Base-by-base conservation (phyloP, 2,113 vertebrate species). In the Machaerirhynchus nigripectus region DNA sequence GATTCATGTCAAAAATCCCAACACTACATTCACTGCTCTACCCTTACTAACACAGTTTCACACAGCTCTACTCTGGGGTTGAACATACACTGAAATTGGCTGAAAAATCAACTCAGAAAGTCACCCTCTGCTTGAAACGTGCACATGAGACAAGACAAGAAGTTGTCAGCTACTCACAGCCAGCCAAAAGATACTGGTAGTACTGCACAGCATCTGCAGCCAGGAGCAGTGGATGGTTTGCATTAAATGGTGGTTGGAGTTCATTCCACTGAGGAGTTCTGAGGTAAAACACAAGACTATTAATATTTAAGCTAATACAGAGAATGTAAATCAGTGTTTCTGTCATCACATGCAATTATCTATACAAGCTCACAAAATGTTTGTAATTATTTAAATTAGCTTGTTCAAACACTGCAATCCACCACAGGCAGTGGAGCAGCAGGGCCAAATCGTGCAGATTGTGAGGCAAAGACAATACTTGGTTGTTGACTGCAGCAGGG, bases 241-340 rank as follows among this genome's bases (percentile, higher is more conserved):
- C 98, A 97, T 98, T 99, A 98, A 99, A 99, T 56, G 99, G 99
- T 63, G 99, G 99, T 97, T 99, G 99, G 70, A 99, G 98, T 90
- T 99, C 99, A 93, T 99, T 99, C 99, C 99, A 99, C 91, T 99
- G 99, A 75, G 99, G 99, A 64, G 99, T 99, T 98, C 99, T 99
- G 97, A 93, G 96, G 96, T 97, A 97, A 87, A 96, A 96, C 92
- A 97, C 93, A 96, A 96, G 95, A 97, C 96, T 96, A 97, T 98
- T 97, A 98, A 98, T 97, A 97, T 97, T 98, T 97, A 91, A 96
- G 95, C 83, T 96, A 97, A 97, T 84, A 97, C 88, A 93, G 87
- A 95, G 91, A 92, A 95, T 89, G 89, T 97, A 97, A 98, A 97
- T 98, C 97, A 97, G 93, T 55, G 94, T 86, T 94, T 96, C 91